A percentile compares a stretch with the other conserved stretches of the same genome.
These are phyloP conservation scores for Andinoacara biseriatus DNA, from an alignment of 2,113 vertebrate genomes.

Conservation along the genomic window DNA sequence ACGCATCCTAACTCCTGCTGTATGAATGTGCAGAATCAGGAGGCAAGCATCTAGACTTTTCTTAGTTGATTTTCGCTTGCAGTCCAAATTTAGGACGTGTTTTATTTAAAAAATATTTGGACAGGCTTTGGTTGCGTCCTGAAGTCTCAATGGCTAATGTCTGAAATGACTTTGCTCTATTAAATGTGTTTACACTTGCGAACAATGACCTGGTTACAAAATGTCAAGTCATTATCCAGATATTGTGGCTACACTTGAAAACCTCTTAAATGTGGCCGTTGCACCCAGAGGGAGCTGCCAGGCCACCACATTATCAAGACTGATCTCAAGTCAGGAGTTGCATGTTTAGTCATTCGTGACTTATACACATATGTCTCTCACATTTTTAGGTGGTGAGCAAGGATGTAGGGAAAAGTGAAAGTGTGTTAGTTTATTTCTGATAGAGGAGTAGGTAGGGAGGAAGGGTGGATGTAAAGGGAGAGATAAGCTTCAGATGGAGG, in stretches of 20 bases:
- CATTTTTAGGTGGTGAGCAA: not conserved
- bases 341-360: not conserved
- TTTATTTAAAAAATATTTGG: not conserved
- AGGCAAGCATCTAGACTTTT: not conserved
- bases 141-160: not conserved
- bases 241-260: too few species aligned
- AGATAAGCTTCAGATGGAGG: constrained; percentile 34
- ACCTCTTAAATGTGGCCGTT: too few species aligned
- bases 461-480: not conserved
- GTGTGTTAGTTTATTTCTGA: not conserved
- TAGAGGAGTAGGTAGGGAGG: not conserved
- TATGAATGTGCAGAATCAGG: not conserved
- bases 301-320: not conserved
- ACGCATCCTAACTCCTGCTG: not conserved
- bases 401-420: not conserved
- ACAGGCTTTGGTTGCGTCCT: not conserved
- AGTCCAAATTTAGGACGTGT: not conserved
- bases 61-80: rapidly evolving
- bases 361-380: not conserved
- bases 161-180: not conserved
- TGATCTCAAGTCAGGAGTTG: too few species aligned
- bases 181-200: not conserved
- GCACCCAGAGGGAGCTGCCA: not conserved
- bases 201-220: not conserved
- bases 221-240: not conserved